Evolutionary conservation across 2,113 vertebrate species (phyloP), one percentile per base, ranked within the genome.

Genomic region (Austrofundulus limnaeus): DNA sequence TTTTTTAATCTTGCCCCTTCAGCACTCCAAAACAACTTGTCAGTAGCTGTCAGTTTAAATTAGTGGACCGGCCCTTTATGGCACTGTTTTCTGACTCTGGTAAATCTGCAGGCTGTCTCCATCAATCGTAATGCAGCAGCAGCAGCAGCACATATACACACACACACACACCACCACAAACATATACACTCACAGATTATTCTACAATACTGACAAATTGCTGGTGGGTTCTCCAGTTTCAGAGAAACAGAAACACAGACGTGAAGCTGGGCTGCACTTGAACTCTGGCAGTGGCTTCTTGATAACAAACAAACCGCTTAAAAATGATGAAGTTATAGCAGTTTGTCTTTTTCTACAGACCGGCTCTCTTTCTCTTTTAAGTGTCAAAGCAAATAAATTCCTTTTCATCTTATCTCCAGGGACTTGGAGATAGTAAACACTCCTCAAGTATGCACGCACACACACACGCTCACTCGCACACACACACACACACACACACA

Each of bases 11-110:
- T 62, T 75, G 75, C 57, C 77, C 85, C 81, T 75, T 73, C 68
- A 77, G 77, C 75, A 80, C 79, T 84, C 85, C 81, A 85, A 81
- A 87, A 81, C 77, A 85, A 77, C 75, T 76, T 82, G 77, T 85
- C 80, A 87, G 73, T 61, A 54, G 84, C 82, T 86, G 87, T 86
- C 87, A 77, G 52, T 85, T 84, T 78, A 75, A 82, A 87, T 88
- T 86, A 88, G 61, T 11, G 16, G 61, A 83, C 52, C 51, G 54
- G 48, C 70, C 64, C 70, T 78, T 81, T 75, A 67, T 10, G 14
- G 24, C 53, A 58, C 51, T 59, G 68, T 73, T 81, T 64, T 80
- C 57, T 81, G 78, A 85, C 67, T 78, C 70, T 62, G 78, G 76
- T 70, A 77, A 86, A 87, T 86, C 80, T 87, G 73, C 68, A 72